Conservation (phyloP, 1,140 invertebrate genomes). For the Megathymus violae region DNA sequence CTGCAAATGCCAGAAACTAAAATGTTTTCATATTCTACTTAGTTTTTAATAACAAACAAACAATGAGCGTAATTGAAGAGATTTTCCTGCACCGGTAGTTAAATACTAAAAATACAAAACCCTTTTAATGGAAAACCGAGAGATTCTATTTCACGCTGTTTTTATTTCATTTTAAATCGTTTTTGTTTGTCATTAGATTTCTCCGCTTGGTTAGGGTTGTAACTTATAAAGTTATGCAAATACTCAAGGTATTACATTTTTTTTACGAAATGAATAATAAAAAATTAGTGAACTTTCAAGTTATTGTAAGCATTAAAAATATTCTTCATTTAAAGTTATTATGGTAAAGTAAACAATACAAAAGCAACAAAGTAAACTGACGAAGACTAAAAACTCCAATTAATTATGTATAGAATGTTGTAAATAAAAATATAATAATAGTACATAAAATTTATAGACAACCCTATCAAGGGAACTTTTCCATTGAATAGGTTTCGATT, state of each 20-base stretch:
- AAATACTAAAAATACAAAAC: slow-evolving; percentile 7
- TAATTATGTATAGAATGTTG: no score
- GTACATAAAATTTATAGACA: slow-evolving; percentile 31
- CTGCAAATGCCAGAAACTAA: neutral
- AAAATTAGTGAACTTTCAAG: no score
- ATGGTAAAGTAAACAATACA: no score
- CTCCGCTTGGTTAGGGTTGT: slow-evolving; percentile 8
- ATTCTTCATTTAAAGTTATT: no score
- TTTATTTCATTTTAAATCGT: slow-evolving; percentile 20
- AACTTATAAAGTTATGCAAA: no score
- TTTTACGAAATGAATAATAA: no score
- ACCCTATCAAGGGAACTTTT: slow-evolving; percentile 47
- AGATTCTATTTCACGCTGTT: slow-evolving; percentile 22
- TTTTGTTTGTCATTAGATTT: slow-evolving; percentile 27
- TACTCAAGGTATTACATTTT: no score
- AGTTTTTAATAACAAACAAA: neutral
- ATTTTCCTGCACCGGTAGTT: slow-evolving; percentile 1
- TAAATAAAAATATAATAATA: neutral
- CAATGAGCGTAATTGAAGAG: neutral
- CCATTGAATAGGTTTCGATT: slow-evolving; percentile 60
- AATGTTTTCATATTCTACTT: neutral
- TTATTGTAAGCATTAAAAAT: no score
- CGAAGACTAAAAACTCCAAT: no score
- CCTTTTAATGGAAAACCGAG: slow-evolving; percentile 9
- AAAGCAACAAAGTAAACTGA: no score